Evolutionary conservation across 2,888 invertebrate species (phyloP), one percentile per base, ranked within the genome.

Genomic region (Calameuta pallipes): DNA sequence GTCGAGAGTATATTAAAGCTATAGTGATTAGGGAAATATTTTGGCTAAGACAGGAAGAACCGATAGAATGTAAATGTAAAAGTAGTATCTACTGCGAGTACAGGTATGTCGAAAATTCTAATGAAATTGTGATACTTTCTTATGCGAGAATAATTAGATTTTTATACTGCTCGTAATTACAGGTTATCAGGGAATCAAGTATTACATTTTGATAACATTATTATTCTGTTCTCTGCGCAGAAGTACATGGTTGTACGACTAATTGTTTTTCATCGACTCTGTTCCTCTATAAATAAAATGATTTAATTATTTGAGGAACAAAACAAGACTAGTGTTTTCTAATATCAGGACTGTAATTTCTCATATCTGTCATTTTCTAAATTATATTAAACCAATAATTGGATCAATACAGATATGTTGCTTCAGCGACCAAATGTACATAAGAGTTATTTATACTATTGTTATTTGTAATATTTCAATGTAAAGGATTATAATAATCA

Each of bases 1-100:
- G 81, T 90, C 91, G 3, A 91, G 89, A 84, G 90, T 92, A 80
- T 92, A 92, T 83, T 92, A 82, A 85, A 80, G 30, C 71, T n/a
- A 56, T 23, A 56, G 6, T 56, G 23, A 56, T 56, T 23, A 23
- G 41, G 9, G 9, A 15, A 56, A 56, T 6, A 56, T 56, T 56
- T 56, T 23, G 23, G 1, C 41, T 23, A 56, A 9, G 41, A 56
- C 41, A 9, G 23, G 23, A 56, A 56, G 6, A 15, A 41, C 15
- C 15, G 15, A 0, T 15, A 41, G 41, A 56, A 23, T 56, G 41
- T 23, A 56, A 56, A 56, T 56, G 41, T 15, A 23, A 56, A 56
- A 15, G 41, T 56, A 56, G 6, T 56, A 4, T 56, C 2, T 56
- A 56, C 41, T 9, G 41, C 41, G 4, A 56, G 23, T 56, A 56